Base-by-base conservation (phyloP, 2,113 vertebrate species). In the Poeciliopsis prolifica region DNA sequence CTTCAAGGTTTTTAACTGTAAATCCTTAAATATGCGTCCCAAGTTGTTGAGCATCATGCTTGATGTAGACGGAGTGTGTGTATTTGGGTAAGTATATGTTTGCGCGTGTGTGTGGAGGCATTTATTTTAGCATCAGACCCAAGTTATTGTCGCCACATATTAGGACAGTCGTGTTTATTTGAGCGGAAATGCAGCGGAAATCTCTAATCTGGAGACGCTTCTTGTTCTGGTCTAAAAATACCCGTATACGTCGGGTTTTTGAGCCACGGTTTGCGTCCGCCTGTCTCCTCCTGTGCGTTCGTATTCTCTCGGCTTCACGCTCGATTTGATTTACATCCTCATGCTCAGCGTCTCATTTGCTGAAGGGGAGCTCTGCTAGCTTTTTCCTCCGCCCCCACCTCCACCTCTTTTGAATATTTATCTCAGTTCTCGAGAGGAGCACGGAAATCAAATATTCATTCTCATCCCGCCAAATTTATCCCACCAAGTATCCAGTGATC, bases 381-480 rank as follows among this genome's bases (percentile, higher is more conserved):
- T 80, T 80, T 74, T 63, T 82, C 61, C 70, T 37, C 35, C 35
- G 67, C 84, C 61, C 70, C 42, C 61, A 48, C 70, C 35, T 37
- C 11, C 35, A 11, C 35, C 35, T 51, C 61, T 61, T 60, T 63
- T 86, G 83, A 92, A 94, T 90, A 93, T 93, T 89, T 80, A 94
- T 91, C 37, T 48, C 58, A 17, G 33, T 72, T 76, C 82, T 85
- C 26, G 54, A 64, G 69, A 78, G 76, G 33, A 89, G 77, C 75
- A 81, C 10, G 54, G 44, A 81, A 88, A 91, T 92, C 70, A 86
- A 90, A 90, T 91, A 88, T 92, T 91, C 19, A 88, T 88, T 79
- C 89, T 87, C 42, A 33, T 77, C 61, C 84, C 68, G 62, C 61
- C 83, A 83, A 92, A 77, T 88, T 83, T 89, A 80, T 42, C 75